These are phyloP conservation scores for Gobius niger DNA, from an alignment of 2,113 vertebrate genomes.

Conservation along the genomic window DNA sequence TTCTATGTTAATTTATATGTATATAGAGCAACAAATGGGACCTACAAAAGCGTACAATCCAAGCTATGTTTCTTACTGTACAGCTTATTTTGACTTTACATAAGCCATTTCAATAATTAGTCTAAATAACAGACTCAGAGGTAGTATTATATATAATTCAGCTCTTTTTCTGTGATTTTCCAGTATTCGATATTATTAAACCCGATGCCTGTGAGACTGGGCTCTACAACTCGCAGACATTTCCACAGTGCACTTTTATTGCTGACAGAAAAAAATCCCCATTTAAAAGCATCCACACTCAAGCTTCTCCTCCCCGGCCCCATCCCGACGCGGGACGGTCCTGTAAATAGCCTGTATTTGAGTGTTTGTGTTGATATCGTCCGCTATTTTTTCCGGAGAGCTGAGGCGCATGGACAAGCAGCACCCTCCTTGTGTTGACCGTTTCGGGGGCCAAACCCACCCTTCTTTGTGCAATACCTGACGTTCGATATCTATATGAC, in stretches of 20 bases:
- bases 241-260: slow-evolving; percentile 14
- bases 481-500: slow-evolving; percentile 59
- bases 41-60: no score
- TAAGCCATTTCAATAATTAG: no score
- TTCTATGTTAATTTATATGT: no score
- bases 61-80: no score
- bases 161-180: not conserved
- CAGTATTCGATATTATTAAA: not conserved
- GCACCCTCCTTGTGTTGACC: slow-evolving; percentile 69
- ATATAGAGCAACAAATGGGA: no score
- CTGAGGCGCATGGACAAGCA: slow-evolving; percentile 68
- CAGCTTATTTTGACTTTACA: no score
- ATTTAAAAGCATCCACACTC: slow-evolving; percentile 25
- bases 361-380: slow-evolving; percentile 70
- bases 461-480: slow-evolving; percentile 74
- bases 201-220: not conserved
- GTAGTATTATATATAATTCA: not conserved
- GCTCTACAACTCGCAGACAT: not conserved
- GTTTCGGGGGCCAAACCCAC: slow-evolving; percentile 62
- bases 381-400: slow-evolving; percentile 60
- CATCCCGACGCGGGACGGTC: slow-evolving; percentile 45
- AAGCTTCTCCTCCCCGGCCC: slow-evolving; percentile 46
- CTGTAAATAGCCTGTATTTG: slow-evolving; percentile 71
- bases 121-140: no score
- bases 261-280: slow-evolving; percentile 13